These are phyloP conservation scores for Ips typographus DNA, from an alignment of 1,140 invertebrate genomes.

Conservation along the genomic window DNA sequence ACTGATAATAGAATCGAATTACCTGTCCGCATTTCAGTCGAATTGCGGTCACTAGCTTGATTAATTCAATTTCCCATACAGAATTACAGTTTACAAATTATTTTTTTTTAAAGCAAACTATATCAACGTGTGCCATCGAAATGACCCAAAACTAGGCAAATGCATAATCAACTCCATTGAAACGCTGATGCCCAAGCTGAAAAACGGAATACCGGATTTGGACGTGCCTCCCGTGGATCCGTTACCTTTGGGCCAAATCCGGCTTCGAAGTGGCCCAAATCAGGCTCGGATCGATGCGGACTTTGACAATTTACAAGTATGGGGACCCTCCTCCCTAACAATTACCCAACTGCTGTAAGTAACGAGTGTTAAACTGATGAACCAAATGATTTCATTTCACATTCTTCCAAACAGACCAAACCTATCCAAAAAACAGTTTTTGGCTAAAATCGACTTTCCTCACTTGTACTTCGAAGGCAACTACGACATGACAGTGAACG, in stretches of 20 bases:
- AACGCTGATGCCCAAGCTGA: constrained; percentile 59
- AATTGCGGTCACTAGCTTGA: too few relatives aligned
- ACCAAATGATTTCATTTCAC: background rate
- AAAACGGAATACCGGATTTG: constrained; percentile 65
- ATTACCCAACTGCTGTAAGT: constrained; percentile 46
- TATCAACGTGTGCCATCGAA: constrained; percentile 66
- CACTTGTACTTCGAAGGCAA: constrained; percentile 56
- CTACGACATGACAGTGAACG: constrained; percentile 59
- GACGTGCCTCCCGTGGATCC: constrained; percentile 68
- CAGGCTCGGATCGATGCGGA: constrained; percentile 45
- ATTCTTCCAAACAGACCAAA: constrained; percentile 52
- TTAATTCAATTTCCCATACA: too few relatives aligned
- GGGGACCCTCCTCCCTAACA: constrained; percentile 45
- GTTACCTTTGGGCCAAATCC: constrained; percentile 58
- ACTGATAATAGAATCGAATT: too few relatives aligned
- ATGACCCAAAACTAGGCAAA: constrained; percentile 62
- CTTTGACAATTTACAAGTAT: constrained; percentile 47
- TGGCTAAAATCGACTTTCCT: constrained; percentile 53
- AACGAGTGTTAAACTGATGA: background rate
- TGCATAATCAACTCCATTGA: constrained; percentile 68
- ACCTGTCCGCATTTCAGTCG: too few relatives aligned
- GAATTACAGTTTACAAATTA: background rate
- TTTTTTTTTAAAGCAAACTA: constrained; percentile 58
- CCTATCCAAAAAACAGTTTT: constrained; percentile 55
- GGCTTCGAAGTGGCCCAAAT: constrained; percentile 44